Evolutionary conservation across 2,113 vertebrate species (phyloP), one percentile per base, ranked within the genome.

Genomic region (Chloebia gouldiae): DNA sequence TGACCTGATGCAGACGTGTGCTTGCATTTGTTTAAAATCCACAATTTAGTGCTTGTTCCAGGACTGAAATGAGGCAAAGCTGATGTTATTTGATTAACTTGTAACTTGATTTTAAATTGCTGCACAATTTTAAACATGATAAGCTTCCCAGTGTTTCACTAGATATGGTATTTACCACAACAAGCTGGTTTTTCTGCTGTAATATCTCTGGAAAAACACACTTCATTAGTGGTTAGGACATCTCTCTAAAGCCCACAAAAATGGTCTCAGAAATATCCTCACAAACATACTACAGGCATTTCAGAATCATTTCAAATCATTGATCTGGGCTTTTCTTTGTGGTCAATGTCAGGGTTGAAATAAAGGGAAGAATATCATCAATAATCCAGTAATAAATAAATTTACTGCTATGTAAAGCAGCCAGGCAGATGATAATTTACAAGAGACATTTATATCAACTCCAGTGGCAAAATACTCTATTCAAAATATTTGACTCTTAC

Each of bases 1-100:
- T 13, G 9, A 53, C 40, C 45, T 51, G 24, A 23, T 86, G 79
- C 65, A 90, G 61, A 10, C 7, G 5, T 13, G 44, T 6, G 44
- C 40, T 59, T 0, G 0, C 15, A 2, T 40, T 75, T 7, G 54
- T 19, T 71, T 22, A 4, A 79, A 59, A 49, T 18, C 13, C 21
- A 6, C 39, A 7, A 9, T 15, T 87, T 31, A 33, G 9, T 4
- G 45, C 16, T 79, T 6, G 11, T 8, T 49, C 44, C 56, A 71
- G 63, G 37, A 5, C 40, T 57, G 39, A 57, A 60, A 21, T 42
- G 63, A 93, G 59, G 23, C 37, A 84, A 57, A 85, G 8, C 49
- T 22, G 72, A 69, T 4, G 4, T 17, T n/a, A 31, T 13, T 30
- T 60, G 57, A 79, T 51, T 59, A 56, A 72, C 18, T 68, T 24